Evolutionary conservation across 2,888 invertebrate species (phyloP).

Genomic region (Phasia obesa): DNA sequence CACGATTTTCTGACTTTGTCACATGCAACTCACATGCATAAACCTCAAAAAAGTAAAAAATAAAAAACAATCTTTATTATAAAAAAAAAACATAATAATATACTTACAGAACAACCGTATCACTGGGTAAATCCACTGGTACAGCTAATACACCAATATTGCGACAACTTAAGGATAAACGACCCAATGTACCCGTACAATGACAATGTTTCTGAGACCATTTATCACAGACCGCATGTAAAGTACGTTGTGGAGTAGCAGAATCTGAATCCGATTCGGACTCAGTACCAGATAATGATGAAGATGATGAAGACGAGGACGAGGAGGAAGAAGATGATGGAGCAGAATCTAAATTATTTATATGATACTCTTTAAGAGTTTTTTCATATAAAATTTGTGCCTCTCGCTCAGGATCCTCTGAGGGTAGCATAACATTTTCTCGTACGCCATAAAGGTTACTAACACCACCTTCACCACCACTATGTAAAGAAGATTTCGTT

Average conservation of each 20-base stretch:
- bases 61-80: not conserved
- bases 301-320: conserved; percentile 3
- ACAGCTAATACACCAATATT: conserved; percentile 80
- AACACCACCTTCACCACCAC: conserved; percentile 12
- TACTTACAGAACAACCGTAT: conserved; percentile 81
- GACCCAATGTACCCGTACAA: conserved; percentile 79
- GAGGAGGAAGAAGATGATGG: conserved; percentile 36
- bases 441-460: conserved; percentile 74
- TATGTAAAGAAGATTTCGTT: conserved; percentile 7
- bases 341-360: conserved; percentile 49
- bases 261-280: conserved; percentile 35
- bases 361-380: conserved; percentile 80
- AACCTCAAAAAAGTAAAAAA: not conserved
- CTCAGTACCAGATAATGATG: not conserved
- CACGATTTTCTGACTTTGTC: too few species aligned
- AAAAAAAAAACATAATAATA: not conserved
- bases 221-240: conserved; percentile 78
- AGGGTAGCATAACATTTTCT: conserved; percentile 81
- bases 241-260: conserved; percentile 72
- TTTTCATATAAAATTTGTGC: conserved; percentile 82
- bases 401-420: conserved; percentile 81
- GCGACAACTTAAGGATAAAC: conserved; percentile 80
- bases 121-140: conserved; percentile 80
- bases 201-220: conserved; percentile 81
- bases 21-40: not conserved